Conservation (phyloP, 2,113 vertebrate genomes). For the Mobula hypostoma region DNA sequence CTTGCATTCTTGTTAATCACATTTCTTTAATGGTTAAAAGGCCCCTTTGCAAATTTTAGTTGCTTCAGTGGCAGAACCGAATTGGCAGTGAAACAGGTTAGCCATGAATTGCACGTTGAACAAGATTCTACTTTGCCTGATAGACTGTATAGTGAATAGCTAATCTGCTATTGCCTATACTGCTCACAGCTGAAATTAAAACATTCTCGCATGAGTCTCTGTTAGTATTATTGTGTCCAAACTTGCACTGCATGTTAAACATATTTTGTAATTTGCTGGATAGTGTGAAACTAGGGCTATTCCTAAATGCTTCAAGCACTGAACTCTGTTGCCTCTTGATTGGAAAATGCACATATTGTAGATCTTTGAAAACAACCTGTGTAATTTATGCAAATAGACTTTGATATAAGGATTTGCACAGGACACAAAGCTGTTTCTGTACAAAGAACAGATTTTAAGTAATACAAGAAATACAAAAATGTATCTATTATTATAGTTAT, state of each 20-base stretch:
- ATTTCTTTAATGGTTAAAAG: not conserved
- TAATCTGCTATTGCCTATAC: not conserved
- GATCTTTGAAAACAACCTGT: not conserved
- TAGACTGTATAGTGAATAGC: not conserved
- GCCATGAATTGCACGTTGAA: no score
- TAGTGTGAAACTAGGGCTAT: not conserved
- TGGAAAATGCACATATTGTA: not conserved
- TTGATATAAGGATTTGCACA: not conserved
- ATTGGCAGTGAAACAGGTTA: no score
- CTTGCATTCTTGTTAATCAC: no score
- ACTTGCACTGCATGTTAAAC: not conserved
- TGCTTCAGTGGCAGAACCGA: no score
- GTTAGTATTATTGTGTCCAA: not conserved
- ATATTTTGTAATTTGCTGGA: not conserved
- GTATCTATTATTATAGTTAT: not conserved
- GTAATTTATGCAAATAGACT: not conserved
- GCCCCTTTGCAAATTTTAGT: not conserved
- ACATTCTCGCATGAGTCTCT: no score
- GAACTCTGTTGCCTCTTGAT: not conserved
- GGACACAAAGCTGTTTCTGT: not conserved
- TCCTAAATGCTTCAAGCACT: conserved; percentile 5
- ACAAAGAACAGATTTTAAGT: not conserved
- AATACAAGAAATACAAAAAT: conserved; percentile 11
- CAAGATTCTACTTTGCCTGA: no score
- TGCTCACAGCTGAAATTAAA: not conserved